Evolutionary conservation across 2,888 invertebrate genomes (phyloP).

Genomic region (Gastrophysa polygoni): DNA sequence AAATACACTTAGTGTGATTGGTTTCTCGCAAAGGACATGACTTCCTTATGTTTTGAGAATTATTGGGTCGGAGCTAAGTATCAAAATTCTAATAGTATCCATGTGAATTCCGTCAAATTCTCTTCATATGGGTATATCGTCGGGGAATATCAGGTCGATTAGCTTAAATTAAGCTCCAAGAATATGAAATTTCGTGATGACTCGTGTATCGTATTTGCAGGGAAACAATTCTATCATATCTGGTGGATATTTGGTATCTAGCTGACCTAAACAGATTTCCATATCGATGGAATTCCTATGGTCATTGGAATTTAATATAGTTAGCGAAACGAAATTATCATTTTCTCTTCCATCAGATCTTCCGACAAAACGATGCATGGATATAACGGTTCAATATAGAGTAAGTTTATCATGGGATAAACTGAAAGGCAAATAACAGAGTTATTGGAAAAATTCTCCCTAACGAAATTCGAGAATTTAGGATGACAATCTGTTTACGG

Average conservation of each 20-base stretch:
- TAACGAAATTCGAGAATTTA: background rate
- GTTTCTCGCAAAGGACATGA: background rate
- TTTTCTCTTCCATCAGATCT: background rate
- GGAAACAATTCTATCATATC: too few species aligned
- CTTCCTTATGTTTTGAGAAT: background rate
- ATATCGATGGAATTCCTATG: constrained; percentile 36
- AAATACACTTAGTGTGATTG: background rate
- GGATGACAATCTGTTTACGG: background rate
- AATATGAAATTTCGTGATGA: too few species aligned
- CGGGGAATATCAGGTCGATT: too few species aligned
- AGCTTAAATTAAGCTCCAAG: too few species aligned
- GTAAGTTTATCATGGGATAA: background rate
- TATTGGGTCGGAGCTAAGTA: too few species aligned
- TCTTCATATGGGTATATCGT: too few species aligned
- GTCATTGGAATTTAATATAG: constrained; percentile 40
- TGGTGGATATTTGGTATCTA: too few species aligned
- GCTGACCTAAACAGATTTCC: background rate
- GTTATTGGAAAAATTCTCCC: background rate
- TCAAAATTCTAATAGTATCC: too few species aligned
- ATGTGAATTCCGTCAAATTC: too few species aligned
- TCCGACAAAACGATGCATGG: background rate
- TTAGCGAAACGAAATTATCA: constrained; percentile 14
- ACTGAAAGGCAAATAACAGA: background rate
- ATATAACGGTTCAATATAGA: background rate
- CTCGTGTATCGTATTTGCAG: too few species aligned